Conservation (phyloP, 2,888 invertebrate genomes). For the Hedychridium roseum region DNA sequence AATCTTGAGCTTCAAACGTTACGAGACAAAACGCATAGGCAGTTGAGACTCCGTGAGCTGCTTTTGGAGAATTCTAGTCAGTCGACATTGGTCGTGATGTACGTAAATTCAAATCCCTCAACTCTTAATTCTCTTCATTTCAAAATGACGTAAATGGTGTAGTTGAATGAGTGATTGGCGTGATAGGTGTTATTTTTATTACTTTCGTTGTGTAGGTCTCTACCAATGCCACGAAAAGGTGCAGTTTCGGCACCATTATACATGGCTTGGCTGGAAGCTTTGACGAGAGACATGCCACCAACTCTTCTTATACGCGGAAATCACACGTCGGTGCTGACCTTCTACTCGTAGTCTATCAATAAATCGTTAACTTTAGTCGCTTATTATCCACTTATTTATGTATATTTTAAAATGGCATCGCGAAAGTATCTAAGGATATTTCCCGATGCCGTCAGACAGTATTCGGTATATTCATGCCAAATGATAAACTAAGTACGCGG, state of each 20-base stretch:
- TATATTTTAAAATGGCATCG: background rate
- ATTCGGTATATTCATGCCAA: slow-evolving; percentile 34
- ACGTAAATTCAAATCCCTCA: slow-evolving; percentile 60
- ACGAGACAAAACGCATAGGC: slow-evolving; percentile 88
- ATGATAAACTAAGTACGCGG: too few species aligned
- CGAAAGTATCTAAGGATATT: slow-evolving; percentile 4
- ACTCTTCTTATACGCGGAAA: slow-evolving; percentile 86
- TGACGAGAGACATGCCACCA: slow-evolving; percentile 90
- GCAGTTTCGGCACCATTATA: slow-evolving; percentile 90
- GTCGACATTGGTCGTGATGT: slow-evolving; percentile 95
- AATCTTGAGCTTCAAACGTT: slow-evolving; percentile 77
- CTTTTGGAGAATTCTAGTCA: slow-evolving; percentile 86
- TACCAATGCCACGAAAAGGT: slow-evolving; percentile 93
- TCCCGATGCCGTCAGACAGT: slow-evolving; percentile 23
- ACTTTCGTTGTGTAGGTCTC: slow-evolving; percentile 71
- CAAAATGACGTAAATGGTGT: slow-evolving; percentile 1
- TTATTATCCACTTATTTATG: slow-evolving; percentile 3
- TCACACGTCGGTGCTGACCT: slow-evolving; percentile 87
- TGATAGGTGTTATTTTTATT: too few species aligned
- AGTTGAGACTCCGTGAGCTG: slow-evolving; percentile 89
- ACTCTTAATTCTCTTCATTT: background rate
- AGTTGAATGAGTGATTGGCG: background rate
- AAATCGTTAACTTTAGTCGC: background rate
- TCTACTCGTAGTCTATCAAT: slow-evolving; percentile 75
- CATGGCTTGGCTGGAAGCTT: slow-evolving; percentile 95